phyloP scores from a whole-genome alignment of 2,797 vertebrate genomes.

The Tolypeutes matacus region DNA sequence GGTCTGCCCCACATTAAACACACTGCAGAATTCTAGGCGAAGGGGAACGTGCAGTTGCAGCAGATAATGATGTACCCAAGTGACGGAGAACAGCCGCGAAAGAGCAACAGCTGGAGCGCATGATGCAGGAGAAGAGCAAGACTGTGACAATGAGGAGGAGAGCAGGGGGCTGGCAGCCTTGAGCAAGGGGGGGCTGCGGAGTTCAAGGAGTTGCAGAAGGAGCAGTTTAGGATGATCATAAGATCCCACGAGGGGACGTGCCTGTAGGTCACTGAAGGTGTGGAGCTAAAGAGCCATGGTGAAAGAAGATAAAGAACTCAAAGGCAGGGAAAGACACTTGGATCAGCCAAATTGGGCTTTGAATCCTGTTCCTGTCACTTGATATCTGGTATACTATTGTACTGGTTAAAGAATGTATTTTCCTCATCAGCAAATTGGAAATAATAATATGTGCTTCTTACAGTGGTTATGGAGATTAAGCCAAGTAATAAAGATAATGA shows the following conservation, averaged over 20 bases:
- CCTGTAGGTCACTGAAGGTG: background rate
- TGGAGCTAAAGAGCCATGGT: background rate
- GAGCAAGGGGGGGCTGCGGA: background rate
- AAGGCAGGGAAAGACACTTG: background rate
- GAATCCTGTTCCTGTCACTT: background rate
- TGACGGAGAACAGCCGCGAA: rapidly evolving
- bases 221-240: background rate
- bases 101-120: background rate
- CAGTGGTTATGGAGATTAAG: background rate
- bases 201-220: background rate
- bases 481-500: background rate
- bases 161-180: background rate
- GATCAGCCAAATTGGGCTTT: background rate
- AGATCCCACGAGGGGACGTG: background rate
- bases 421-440: background rate
- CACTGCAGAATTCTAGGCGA: background rate
- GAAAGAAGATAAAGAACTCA: background rate
- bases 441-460: background rate
- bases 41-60: background rate
- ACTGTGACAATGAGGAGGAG: background rate
- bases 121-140: background rate
- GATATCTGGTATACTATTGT: background rate
- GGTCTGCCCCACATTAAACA: background rate
- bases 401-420: conserved; percentile 1
- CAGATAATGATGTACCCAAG: background rate